phyloP scores from a whole-genome alignment of 1,140 invertebrate genomes.

The Wiebesia pumilae region DNA sequence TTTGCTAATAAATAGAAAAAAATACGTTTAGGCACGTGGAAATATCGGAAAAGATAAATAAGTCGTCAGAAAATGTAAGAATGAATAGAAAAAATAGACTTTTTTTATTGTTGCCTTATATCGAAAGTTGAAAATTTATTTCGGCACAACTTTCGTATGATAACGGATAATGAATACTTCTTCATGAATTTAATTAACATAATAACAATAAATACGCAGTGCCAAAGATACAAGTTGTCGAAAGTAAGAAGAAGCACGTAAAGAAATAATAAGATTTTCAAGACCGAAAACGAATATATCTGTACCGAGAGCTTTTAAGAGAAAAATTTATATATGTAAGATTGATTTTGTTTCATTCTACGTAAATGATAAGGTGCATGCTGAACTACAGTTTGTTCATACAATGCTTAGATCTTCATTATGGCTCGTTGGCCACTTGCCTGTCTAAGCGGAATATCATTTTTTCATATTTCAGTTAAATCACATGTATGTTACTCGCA shows the following conservation, averaged over 20 bases:
- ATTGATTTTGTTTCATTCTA: neutral
- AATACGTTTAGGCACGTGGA: neutral
- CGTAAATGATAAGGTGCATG: constrained; percentile 32
- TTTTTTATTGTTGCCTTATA: neutral
- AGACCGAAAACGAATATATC: neutral
- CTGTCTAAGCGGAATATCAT: constrained; percentile 14
- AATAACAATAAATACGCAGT: neutral
- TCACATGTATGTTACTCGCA: constrained; percentile 11
- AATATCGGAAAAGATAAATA: neutral
- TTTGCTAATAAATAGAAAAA: neutral
- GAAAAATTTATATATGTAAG: neutral
- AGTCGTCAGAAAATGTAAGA: too few relatives aligned
- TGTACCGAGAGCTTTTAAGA: neutral
- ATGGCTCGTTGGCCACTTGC: constrained; percentile 18
- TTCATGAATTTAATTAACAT: neutral
- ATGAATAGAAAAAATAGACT: neutral
- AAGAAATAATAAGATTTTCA: neutral
- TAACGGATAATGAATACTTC: neutral
- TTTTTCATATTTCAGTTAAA: neutral
- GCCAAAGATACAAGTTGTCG: too few relatives aligned
- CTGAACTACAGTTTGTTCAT: constrained; percentile 24
- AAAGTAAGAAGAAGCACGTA: too few relatives aligned
- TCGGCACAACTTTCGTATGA: neutral
- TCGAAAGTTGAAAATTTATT: neutral
- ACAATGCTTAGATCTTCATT: constrained; percentile 19